Evolutionary conservation across 2,888 invertebrate species (phyloP), one percentile per base, ranked within the genome.

Genomic region (Allygus modestus): DNA sequence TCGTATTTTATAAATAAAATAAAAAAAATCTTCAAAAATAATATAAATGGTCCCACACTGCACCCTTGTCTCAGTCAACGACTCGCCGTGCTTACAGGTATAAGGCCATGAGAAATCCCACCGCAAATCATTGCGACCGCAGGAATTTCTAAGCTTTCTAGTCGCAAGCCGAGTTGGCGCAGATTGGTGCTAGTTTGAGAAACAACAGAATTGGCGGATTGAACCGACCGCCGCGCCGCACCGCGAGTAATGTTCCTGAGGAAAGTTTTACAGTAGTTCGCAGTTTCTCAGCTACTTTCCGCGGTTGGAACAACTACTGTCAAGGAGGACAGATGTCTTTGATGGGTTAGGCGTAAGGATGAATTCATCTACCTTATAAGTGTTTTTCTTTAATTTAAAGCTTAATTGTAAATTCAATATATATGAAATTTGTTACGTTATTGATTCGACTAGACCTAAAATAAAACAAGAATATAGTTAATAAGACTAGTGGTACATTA

Each of bases 51-150:
- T 15, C 31, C 31, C 65, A 65, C 4, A 28, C 15, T 15, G 31
- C 15, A 2, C 26, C 65, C 31, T 15, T 28, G 65, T 28, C 5
- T 1, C 31, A 28, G 28, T 17, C 65, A 5, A 28, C 28, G 31
- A 46, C 46, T 46, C 23, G 54, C 20, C 65, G 12, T 26, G 58
- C 58, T 23, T 2, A 5, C 26, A 58, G 51, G 15, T 58, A 9
- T 23, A 5, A 17, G 31, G 20, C 17, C n/a, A n/a, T 23, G 65
- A 65, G 65, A 28, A 12, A 65, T 65, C 28, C 15, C 65, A 23
- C 71, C 71, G 71, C 71, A 71, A 71, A 71, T 71, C 41, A 71
- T 20, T 1, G 71, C 41, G 41, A 71, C 71, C 71, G 71, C 71
- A 71, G 71, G 71, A 71, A 71, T 71, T 9, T 71, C 41, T 33